Evolutionary conservation across 2,888 invertebrate species (phyloP), one percentile per base, ranked within the genome.

Genomic region (Eueremaeus valkanovi): DNA sequence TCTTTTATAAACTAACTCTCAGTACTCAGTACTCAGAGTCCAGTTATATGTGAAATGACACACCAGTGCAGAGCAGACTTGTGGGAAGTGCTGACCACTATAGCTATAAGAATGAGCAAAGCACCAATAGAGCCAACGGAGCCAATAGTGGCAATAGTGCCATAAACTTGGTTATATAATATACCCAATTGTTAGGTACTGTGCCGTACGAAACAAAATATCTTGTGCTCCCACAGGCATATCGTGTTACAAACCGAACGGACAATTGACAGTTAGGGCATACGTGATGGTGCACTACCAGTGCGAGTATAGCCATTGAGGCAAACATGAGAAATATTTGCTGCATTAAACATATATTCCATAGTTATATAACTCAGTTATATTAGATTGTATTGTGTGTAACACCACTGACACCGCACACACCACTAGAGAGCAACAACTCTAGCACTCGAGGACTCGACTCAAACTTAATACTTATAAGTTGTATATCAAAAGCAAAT

Each of bases 221-320:
- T 61, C 9, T 3, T 29, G 33, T 61, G 18, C 31, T 61, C 61
- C 61, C 61, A 61, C 33, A 61, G 61, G 61, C 33, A 61, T 61
- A 61, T 61, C 61, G 31, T 61, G 31, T 61, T 61, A 61, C 61
- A 61, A 31, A 61, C 29, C 61, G 18, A 61, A 61, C 61, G 61
- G 61, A 61, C 61, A 61, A 61, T 61, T 61, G 61, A 61, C 61
- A 31, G 61, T 61, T 61, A 61, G 31, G 31, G 31, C 61, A 61
- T 21, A 61, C 61, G 61, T 61, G 61, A 61, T n/a, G 61, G 61
- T 61, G 16, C 29, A 31, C 29, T 33, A 5, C 29, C n/a, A n/a
- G n/a, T n/a, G n/a, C n/a, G n/a, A n/a, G n/a, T n/a, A n/a, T n/a
- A 31, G 31, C 27, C 27, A 61, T 61, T 61, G 61, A 61, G 29